Percentiles rank a stretch among this genome's conserved stretches.
These are phyloP conservation scores for Ochropacha duplaris DNA, from an alignment of 2,888 invertebrate genomes.

Conservation along the genomic window DNA sequence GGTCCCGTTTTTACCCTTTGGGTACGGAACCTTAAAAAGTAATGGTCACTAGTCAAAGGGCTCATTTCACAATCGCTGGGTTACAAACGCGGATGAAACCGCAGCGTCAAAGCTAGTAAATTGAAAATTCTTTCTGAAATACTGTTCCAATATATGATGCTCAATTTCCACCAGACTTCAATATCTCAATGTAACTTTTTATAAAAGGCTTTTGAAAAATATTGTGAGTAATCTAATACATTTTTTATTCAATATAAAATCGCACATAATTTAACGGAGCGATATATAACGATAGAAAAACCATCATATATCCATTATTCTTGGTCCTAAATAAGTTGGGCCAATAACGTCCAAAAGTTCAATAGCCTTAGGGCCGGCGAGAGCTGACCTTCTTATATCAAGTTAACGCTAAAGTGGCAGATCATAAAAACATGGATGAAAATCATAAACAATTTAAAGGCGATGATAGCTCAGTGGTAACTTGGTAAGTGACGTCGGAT, in stretches of 20 bases:
- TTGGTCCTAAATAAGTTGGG: neutral
- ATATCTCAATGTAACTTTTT: neutral
- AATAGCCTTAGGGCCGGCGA: neutral
- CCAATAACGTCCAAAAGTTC: neutral
- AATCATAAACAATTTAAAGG: too few species aligned
- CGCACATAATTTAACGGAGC: neutral
- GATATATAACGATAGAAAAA: neutral
- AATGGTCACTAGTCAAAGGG: too few species aligned
- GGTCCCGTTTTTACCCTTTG: too few species aligned
- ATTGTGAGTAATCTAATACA: neutral
- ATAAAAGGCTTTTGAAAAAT: neutral
- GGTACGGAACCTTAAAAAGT: too few species aligned
- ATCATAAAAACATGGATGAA: neutral
- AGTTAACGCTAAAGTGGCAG: neutral
- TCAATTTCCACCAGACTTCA: neutral
- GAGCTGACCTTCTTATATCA: neutral
- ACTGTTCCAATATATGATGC: neutral
- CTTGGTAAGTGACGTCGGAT: too few species aligned
- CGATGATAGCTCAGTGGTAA: too few species aligned
- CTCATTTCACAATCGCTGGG: too few species aligned
- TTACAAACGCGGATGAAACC: neutral
- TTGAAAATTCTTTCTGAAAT: neutral
- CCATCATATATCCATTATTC: constrained; percentile 3
- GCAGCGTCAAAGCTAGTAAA: neutral
- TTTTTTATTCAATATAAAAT: neutral